phyloP scores from a whole-genome alignment of 2,113 vertebrate species.

The Ceyx margarethae region DNA sequence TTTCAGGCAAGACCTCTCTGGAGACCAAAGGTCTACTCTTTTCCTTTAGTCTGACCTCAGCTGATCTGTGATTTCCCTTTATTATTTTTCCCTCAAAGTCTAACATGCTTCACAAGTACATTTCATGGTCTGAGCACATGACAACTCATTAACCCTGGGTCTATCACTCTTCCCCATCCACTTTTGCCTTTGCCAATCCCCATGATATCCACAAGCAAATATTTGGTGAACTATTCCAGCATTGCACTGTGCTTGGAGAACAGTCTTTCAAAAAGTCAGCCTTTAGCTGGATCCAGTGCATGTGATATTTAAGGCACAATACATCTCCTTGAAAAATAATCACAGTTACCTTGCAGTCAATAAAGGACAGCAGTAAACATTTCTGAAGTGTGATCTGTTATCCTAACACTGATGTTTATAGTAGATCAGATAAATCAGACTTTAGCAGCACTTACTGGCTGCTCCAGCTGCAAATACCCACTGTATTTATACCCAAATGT shows the following conservation, averaged over 20 bases:
- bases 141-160: slow-evolving; percentile 11
- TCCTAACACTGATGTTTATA: background rate
- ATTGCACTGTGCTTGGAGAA: background rate
- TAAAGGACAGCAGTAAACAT: background rate
- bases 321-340: background rate
- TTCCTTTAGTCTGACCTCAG: background rate
- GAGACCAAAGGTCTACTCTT: background rate
- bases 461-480: background rate
- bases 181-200: background rate
- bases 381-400: background rate
- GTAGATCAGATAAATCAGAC: background rate
- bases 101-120: background rate
- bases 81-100: background rate
- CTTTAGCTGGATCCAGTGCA: background rate
- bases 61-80: background rate
- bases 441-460: background rate
- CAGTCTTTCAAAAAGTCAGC: background rate
- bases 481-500: background rate
- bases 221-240: background rate
- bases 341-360: background rate
- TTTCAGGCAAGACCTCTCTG: background rate
- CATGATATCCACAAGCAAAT: background rate
- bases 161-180: background rate
- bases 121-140: background rate
- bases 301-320: background rate